A percentile compares a stretch with the other conserved stretches of the same genome.
phyloP scores from a whole-genome alignment of 2,113 vertebrate species.

The Argyrosomus japonicus region DNA sequence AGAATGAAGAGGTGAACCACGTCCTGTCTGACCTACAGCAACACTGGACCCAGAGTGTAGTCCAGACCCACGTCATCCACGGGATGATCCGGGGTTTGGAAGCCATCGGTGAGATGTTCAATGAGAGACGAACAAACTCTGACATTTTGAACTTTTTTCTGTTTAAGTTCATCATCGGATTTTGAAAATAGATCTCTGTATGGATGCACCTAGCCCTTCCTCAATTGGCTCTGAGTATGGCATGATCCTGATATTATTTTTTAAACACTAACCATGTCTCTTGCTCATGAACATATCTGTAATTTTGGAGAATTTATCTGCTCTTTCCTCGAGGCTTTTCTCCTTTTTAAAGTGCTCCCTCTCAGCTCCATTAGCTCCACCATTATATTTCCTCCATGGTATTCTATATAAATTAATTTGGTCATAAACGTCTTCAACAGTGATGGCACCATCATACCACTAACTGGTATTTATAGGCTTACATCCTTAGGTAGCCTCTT shows the following conservation, averaged over 20 bases:
- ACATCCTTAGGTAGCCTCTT: background rate
- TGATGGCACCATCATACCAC: background rate
- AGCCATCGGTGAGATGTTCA: conserved; percentile 54
- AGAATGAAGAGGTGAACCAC: conserved; percentile 84
- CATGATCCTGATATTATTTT: no score
- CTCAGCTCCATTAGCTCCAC: no score
- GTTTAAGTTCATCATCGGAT: background rate
- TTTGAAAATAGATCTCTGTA: background rate
- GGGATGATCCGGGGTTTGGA: conserved; percentile 89
- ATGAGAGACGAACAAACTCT: background rate
- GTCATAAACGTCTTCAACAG: background rate
- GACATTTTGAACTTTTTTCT: background rate
- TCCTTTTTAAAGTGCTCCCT: no score
- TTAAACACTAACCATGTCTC: no score
- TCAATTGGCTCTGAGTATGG: no score
- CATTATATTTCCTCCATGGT: background rate
- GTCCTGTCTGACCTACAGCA: conserved; percentile 88
- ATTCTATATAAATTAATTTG: background rate
- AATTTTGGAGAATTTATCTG: no score
- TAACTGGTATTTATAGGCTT: no score
- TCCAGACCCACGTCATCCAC: conserved; percentile 88
- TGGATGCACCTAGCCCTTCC: background rate
- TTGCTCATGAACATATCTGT: no score
- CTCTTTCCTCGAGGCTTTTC: no score
- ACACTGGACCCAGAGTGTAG: conserved; percentile 89